Base-by-base conservation (phyloP, 2,797 vertebrate species). In the Epinephelus coioides region DNA sequence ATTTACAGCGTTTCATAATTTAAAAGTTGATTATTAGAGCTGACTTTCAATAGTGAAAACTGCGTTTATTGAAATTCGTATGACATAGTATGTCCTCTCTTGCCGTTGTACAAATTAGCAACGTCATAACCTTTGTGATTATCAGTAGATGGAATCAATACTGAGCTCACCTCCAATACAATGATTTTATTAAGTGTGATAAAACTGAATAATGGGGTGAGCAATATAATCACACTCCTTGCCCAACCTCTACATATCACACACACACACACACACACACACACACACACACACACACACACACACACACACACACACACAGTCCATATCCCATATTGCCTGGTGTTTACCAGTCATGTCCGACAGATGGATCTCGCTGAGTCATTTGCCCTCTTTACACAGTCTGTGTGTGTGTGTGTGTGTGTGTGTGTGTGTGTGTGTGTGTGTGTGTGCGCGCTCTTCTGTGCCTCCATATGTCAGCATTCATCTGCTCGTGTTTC, bases 311-410 rank as follows among this genome's bases (percentile, higher is more conserved):
- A 53, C 73, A 54, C 62, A 56, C 23, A 43, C 23, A 59, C 38
- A 67, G n/a, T 15, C 14, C 64, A 2, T 57, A 55, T 56, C 53
- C 43, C 80, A 87, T 78, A 78, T 83, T 78, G 80, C 23, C 14
- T 66, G 23, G 46, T 86, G 73, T 73, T 82, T 82, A 76, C 67
- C 69, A 73, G 67, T 85, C 70, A 75, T 76, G 65, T 63, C 51
- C 65, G 78, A 81, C 86, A 88, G 86, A 88, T 88, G 86, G 82
- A 75, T 82, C 76, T 55, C 1, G 0, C 73, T 81, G 73, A 86
- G 69, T 88, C 82, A 84, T 73, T 84, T 73, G 74, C 57, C 73
- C 81, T 77, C 64, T 62, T 87, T 72, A 72, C 50, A 59, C 69
- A 64, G 27, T 70, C 4, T 69, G 59, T 54, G 60, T 69, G 43